Base-by-base conservation (phyloP, 2,888 invertebrate genomes). In the Ctena decussata region DNA sequence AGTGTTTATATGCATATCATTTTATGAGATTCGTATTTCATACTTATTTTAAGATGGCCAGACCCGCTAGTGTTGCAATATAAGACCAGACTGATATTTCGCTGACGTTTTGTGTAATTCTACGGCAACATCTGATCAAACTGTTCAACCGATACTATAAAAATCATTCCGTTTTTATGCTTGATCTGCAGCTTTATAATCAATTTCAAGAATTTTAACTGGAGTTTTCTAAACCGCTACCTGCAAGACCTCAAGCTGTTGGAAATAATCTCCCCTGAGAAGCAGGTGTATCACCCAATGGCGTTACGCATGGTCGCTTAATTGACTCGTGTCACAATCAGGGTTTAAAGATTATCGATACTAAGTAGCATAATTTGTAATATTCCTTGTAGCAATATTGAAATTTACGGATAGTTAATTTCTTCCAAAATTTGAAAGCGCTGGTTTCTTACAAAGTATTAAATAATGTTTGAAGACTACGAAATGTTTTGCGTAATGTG, bases 401-500 rank as follows among this genome's bases (percentile, higher is more conserved):
- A 65, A 65, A 65, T 30, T 65, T 65, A 65, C 8, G 8, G 65
- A 32, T 21, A 65, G 30, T 30, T 11, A 32, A 65, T 65, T 65
- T 35, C 35, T 3, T 18, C 65, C 35, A 21, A 65, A 65, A 65
- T 18, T 11, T 11, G 65, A 32, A 65, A 65, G 65, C 11, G 5
- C 24, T 35, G 21, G 30, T 65, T 32, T 65, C 65, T 65, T 65
- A 79, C 21, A 44, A 41, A 30, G 46, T 57, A 46, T 73, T 73
- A 39, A 60, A 79, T 53, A 30, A 79, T 73, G 79, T 73, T 65
- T 65, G 21, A 30, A 49, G 79, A 72, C 57, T 73, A 79, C 73
- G 79, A 65, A 73, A 79, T 44, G 72, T 72, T 73, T 79, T 72
- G 73, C 73, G 72, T 79, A 79, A 79, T 73, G 32, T 24, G 65